Base-by-base conservation (phyloP, 2,113 vertebrate species). In the Phylloscopus whistleri region DNA sequence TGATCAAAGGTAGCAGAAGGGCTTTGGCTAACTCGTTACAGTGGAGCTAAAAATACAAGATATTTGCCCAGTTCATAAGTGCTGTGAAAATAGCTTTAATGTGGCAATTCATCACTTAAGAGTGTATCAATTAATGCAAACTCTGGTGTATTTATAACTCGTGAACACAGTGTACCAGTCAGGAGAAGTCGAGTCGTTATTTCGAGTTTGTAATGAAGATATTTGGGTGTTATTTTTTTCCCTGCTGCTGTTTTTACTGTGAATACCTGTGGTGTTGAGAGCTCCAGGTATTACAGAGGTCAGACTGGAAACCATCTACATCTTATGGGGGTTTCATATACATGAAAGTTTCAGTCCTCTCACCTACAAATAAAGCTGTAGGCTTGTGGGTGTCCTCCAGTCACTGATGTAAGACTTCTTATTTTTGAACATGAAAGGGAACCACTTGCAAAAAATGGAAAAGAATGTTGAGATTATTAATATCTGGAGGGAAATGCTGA, bases 401-500 rank as follows among this genome's bases (percentile, higher is more conserved):
- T n/a, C 64, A 66, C 75, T 88, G 83, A 90, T 80, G 89, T 91
- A 55, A 66, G 89, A 33, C 90, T 93, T 91, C 79, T 94, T 79
- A 84, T 89, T 97, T 95, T 93, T 30, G n/a, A 96, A 87, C 90
- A 87, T 90, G 96, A 96, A 92, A 95, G 84, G 72, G 92, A 72
- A 87, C 74, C 79, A 87, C 94, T 91, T 93, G 75, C 17, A n/a
- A 53, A 96, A 96, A 97, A 89, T 90, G 75, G 95, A 87, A 95
- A 94, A 97, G 20, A 87, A 62, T 49, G 46, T 81, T 87, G 91
- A 77, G 13, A 86, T 92, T 94, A 96, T 97, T 97, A 91, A 94
- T 96, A 94, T 94, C 80, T 37, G 58, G 62, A 80, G 95, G 48
- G 56, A 92, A 95, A 67, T 26, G 27, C 39, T 63, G 83, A 59